These are phyloP conservation scores for Phenganax marumi DNA, from an alignment of 92 coral and sea anemone species.

Conservation along the genomic window DNA sequence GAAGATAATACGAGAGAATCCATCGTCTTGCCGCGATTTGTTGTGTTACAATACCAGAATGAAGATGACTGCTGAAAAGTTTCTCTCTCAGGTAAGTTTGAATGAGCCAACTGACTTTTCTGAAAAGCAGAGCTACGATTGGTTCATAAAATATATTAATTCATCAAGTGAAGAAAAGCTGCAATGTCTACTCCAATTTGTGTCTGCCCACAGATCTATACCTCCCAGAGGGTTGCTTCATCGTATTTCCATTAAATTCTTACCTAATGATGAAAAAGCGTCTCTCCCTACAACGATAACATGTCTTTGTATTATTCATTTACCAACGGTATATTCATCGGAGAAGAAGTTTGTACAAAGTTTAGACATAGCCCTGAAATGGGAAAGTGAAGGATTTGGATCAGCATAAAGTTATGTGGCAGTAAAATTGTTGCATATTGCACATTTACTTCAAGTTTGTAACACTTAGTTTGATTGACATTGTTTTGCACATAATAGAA, in stretches of 20 bases:
- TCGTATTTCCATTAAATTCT: slow-evolving; percentile 11
- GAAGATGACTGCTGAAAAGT: slow-evolving; percentile 6
- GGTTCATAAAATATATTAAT: slow-evolving; percentile 11
- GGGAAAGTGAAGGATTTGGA: slow-evolving; percentile 27
- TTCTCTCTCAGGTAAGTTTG: background rate
- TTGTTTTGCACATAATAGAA: no score
- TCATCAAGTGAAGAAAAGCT: slow-evolving; percentile 24
- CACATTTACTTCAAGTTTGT: no score
- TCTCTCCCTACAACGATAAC: background rate
- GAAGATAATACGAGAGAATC: background rate
- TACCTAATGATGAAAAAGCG: slow-evolving; percentile 2
- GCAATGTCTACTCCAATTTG: slow-evolving; percentile 13
- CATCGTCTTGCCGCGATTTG: slow-evolving; percentile 13
- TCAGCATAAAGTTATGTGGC: slow-evolving; percentile 27
- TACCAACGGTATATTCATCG: slow-evolving; percentile 18
- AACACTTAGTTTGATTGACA: no score
- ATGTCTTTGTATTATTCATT: slow-evolving; percentile 8
- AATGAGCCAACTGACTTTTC: background rate
- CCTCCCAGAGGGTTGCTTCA: slow-evolving; percentile 16
- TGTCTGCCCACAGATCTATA: slow-evolving; percentile 15
- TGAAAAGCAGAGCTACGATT: slow-evolving; percentile 13
- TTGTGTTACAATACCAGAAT: slow-evolving; percentile 3
- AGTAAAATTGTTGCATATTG: slow-evolving; percentile 12
- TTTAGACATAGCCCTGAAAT: slow-evolving; percentile 14
- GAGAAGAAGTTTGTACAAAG: slow-evolving; percentile 19